Evolutionary conservation across 2,113 vertebrate species (phyloP).

Genomic region (Tychaedon coryphoeus): DNA sequence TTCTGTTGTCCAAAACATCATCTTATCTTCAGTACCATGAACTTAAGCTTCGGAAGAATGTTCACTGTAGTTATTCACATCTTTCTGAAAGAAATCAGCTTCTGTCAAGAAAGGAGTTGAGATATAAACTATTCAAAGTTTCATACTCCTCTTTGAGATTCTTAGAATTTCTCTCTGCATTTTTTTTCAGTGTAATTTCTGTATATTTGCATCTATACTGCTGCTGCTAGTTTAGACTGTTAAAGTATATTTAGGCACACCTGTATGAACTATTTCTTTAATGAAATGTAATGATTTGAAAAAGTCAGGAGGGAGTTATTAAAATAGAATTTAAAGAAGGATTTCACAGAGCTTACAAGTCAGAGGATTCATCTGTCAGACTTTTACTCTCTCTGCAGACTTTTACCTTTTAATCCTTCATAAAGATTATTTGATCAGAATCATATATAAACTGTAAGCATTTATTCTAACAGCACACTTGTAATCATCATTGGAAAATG

Average conservation of each 20-base stretch:
- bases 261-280: background rate
- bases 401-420: conserved; percentile 15
- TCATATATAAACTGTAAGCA: background rate
- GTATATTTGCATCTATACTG: background rate
- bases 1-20: conserved; percentile 33
- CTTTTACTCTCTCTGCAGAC: background rate
- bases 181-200: background rate
- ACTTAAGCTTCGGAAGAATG: background rate
- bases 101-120: background rate
- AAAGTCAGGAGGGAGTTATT: background rate
- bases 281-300: background rate
- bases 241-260: background rate
- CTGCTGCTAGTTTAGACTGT: background rate
- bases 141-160: background rate
- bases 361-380: background rate
- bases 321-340: conserved; percentile 11
- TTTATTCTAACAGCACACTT: background rate
- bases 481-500: background rate
- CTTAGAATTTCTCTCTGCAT: background rate
- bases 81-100: conserved; percentile 6
- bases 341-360: background rate
- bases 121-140: background rate
- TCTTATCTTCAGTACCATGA: background rate
- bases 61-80: background rate
- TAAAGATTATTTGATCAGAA: conserved; percentile 18